phyloP scores from a whole-genome alignment of 2,888 invertebrate species.

The Cheilosia urbana region DNA sequence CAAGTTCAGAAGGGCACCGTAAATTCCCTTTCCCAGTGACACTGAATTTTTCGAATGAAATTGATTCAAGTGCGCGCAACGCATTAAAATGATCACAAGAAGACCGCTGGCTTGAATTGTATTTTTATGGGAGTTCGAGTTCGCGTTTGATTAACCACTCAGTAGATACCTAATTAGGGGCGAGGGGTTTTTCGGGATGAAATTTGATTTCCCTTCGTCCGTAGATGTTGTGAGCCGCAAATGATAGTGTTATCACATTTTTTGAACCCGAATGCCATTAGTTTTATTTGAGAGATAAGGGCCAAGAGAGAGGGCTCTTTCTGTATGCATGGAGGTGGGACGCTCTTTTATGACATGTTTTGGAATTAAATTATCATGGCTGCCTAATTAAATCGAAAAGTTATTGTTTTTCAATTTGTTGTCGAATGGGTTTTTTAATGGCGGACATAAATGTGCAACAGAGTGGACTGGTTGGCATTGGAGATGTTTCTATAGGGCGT shows the following conservation, averaged over 20 bases:
- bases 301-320: background rate
- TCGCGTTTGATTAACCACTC: conserved; percentile 55
- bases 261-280: conserved; percentile 3
- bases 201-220: conserved; percentile 21
- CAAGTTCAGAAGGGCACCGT: conserved; percentile 62
- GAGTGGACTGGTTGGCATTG: conserved; percentile 5
- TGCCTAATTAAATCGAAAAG: conserved; percentile 64
- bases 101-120: conserved; percentile 31
- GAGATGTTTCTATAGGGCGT: background rate
- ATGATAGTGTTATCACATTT: conserved; percentile 40
- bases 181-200: background rate
- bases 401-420: conserved; percentile 70
- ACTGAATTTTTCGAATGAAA: conserved; percentile 11
- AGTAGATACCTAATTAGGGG: conserved; percentile 38
- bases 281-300: conserved; percentile 41
- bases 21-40: conserved; percentile 50
- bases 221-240: conserved; percentile 5
- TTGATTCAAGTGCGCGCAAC: conserved; percentile 1
- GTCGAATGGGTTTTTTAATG: conserved; percentile 57
- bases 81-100: conserved; percentile 20
- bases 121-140: conserved; percentile 39
- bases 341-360: conserved; percentile 57
- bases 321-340: conserved; percentile 20
- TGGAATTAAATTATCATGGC: conserved; percentile 33
- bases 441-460: conserved; percentile 37